Evolutionary conservation across 2,113 vertebrate species (phyloP).

Genomic region (Terrapene triunguis): DNA sequence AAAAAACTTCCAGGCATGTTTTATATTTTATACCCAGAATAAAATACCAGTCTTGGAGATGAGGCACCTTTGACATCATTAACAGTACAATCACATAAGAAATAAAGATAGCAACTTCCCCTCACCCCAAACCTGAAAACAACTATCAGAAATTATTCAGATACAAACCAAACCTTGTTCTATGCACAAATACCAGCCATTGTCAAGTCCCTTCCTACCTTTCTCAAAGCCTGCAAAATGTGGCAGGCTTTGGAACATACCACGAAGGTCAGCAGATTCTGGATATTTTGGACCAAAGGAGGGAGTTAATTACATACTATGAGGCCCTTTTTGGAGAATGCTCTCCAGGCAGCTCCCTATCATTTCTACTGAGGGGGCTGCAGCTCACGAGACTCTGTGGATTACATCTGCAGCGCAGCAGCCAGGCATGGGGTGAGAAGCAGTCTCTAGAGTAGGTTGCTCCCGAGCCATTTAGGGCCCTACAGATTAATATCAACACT

Average conservation of each 20-base stretch:
- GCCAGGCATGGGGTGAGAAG: rapidly evolving
- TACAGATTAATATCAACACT: neutral
- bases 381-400: neutral
- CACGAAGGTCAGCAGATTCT: neutral
- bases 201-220: neutral
- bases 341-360: neutral
- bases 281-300: neutral
- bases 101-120: neutral
- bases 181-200: neutral
- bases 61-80: neutral
- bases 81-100: neutral
- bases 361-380: neutral
- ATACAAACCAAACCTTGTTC: neutral
- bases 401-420: neutral
- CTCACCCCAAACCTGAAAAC: neutral
- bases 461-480: neutral
- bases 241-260: neutral
- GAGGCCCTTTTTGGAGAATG: neutral
- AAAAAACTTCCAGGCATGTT: neutral
- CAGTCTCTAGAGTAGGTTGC: neutral
- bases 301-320: neutral
- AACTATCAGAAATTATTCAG: neutral
- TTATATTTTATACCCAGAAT: neutral
- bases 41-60: neutral
- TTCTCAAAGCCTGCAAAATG: neutral